Percentiles rank a stretch among this genome's conserved stretches.
These are phyloP conservation scores for Gnathonemus echidnorhynchus DNA, from an alignment of 2,113 vertebrate genomes.

Conservation along the genomic window DNA sequence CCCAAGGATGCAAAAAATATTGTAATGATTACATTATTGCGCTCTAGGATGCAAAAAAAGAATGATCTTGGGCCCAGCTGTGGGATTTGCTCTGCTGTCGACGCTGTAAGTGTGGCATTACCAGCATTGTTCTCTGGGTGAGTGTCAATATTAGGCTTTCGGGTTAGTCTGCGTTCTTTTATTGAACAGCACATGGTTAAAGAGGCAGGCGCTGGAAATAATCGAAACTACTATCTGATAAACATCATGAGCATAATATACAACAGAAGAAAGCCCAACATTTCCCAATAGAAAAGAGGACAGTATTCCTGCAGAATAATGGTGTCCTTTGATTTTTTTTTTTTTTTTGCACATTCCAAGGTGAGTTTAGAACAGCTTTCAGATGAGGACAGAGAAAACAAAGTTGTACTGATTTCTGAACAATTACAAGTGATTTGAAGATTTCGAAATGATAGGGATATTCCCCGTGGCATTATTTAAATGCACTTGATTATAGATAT, in stretches of 20 bases:
- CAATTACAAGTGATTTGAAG: not conserved
- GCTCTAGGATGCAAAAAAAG: no score
- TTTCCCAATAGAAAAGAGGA: not conserved
- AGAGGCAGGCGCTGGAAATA: not conserved
- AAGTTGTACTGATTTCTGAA: not conserved
- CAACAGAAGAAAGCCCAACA: not conserved
- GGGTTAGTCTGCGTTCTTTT: not conserved
- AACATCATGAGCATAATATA: not conserved
- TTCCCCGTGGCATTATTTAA: not conserved
- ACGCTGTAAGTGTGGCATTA: not conserved
- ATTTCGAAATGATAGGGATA: not conserved
- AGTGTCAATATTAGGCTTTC: not conserved
- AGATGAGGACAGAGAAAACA: not conserved
- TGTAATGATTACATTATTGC: no score
- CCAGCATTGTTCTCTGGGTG: not conserved
- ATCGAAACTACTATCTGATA: not conserved
- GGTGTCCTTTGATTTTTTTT: not conserved
- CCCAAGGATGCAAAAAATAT: not conserved
- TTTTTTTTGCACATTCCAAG: no score
- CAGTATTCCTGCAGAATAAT: not conserved
- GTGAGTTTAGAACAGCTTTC: not conserved
- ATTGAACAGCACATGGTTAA: slow-evolving; percentile 57
- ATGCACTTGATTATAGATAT: not conserved
- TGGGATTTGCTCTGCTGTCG: not conserved
- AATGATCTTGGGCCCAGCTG: not conserved